Evolutionary conservation across 2,797 vertebrate genomes (phyloP).

Genomic region (Neosilurus mollespiculum): DNA sequence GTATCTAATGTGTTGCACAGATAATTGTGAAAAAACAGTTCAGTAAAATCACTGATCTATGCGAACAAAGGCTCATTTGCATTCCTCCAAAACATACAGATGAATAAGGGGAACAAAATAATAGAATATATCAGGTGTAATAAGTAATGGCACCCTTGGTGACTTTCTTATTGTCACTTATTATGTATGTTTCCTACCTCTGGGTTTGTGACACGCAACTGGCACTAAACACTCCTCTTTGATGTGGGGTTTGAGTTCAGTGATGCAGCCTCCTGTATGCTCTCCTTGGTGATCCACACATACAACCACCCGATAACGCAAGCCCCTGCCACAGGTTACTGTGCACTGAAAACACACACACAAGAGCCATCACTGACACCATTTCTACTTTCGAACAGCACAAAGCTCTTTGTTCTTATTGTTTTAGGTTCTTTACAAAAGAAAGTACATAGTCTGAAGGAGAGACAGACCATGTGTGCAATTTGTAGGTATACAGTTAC

Average conservation of each 20-base stretch:
- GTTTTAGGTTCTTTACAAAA: not conserved
- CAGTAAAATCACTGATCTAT: not conserved
- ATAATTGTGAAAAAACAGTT: not conserved
- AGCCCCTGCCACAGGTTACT: constrained; percentile 86
- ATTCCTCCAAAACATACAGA: not conserved
- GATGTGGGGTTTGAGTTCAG: constrained; percentile 84
- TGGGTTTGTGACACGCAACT: constrained; percentile 84
- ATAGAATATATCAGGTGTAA: not conserved
- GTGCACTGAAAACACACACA: constrained; percentile 78
- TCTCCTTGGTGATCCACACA: constrained; percentile 88
- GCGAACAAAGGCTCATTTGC: not conserved
- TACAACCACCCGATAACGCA: constrained; percentile 89
- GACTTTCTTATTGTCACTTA: not conserved
- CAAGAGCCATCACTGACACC: not conserved
- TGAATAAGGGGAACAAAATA: not conserved
- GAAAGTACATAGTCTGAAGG: not conserved
- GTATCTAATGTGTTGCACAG: too few relatives aligned
- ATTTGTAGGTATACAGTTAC: not conserved
- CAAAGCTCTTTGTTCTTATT: not conserved
- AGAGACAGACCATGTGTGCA: not conserved
- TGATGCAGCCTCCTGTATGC: constrained; percentile 86
- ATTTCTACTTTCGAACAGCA: not conserved
- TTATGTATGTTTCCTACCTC: constrained; percentile 70
- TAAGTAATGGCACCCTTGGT: not conserved
- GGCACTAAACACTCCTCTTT: constrained; percentile 91